Base-by-base conservation (phyloP, 2,113 vertebrate species). In the Seriola aureovittata region DNA sequence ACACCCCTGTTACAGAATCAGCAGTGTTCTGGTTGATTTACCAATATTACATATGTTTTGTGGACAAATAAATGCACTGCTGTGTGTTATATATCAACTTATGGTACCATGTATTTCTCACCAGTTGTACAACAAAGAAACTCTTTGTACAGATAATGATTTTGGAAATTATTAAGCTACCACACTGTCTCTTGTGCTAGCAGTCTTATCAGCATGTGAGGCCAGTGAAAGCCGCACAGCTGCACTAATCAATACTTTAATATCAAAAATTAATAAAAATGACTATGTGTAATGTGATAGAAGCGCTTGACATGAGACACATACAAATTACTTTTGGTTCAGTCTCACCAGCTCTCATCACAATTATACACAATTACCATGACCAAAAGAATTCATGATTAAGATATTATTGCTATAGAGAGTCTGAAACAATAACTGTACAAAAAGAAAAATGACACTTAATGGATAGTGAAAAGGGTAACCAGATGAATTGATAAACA, bases 1-100 rank as follows among this genome's bases (percentile, higher is more conserved):
- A n/a, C 77, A 84, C 25, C 42, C 6, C 44, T 36, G 38, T 50
- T 34, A 46, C 19, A 68, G 38, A 54, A 75, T 83, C 59, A 65
- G 10, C 2, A 9, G 57, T 50, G 69, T 81, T 82, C n/a, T 44
- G 9, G 13, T 40, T 69, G 21, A 70, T 81, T 71, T 60, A 59
- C 16, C 29, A 48, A 48, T 42, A 71, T 25, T 9, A 50, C 29
- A 32, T 34, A 63, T 11, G 21, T 64, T 71, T 78, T 6, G 42
- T 3, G 21, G 60, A 16, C 36, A 23, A 57, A 81, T 38, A 46
- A 34, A 58, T 11, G 14, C 25, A 58, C 23, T 5, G 11, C 12
- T 59, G 3, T 34, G 23, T 38, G 4, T 71, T 68, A 13, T 7
- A 4, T 23, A 58, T 64, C 13, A 0, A 19, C 32, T 36, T 73